A percentile compares a stretch with the other conserved stretches of the same genome.
phyloP scores from a whole-genome alignment of 1,140 invertebrate species.

The Calycopis cecrops region DNA sequence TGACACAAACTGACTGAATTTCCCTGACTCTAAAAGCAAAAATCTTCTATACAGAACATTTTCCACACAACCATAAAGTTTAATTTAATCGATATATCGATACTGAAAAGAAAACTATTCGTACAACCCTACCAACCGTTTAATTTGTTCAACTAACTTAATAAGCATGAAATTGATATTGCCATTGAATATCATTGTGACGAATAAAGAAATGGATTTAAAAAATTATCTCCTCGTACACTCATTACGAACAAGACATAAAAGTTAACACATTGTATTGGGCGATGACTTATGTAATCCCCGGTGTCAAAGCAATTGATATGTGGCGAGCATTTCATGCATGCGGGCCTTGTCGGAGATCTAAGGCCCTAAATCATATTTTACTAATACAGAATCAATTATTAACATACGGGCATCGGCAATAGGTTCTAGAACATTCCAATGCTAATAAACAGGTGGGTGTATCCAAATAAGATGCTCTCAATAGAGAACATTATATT shows the following conservation, averaged over 20 bases:
- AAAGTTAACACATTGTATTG: slow-evolving; percentile 52
- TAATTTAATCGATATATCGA: too few species aligned
- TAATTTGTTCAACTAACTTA: background rate
- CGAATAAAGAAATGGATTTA: slow-evolving; percentile 2
- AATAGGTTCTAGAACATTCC: slow-evolving; percentile 22
- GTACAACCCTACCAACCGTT: too few species aligned
- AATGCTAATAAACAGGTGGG: slow-evolving; percentile 14
- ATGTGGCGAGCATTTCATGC: slow-evolving; percentile 51
- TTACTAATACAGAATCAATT: slow-evolving; percentile 53
- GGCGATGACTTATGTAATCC: slow-evolving; percentile 49
- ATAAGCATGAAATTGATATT: background rate
- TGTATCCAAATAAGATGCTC: slow-evolving; percentile 16
- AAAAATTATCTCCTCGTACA: slow-evolving; percentile 29
- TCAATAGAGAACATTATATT: slow-evolving; percentile 17
- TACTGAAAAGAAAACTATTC: too few species aligned
- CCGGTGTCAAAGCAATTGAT: slow-evolving; percentile 66
- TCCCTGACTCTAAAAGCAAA: too few species aligned
- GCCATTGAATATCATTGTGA: slow-evolving; percentile 6
- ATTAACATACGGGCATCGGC: slow-evolving; percentile 50
- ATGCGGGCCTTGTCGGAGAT: slow-evolving; percentile 56
- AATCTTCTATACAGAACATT: too few species aligned
- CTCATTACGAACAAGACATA: slow-evolving; percentile 42
- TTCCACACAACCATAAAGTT: too few species aligned
- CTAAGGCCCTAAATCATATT: slow-evolving; percentile 38
- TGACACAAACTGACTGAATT: too few species aligned